Evolutionary conservation across 2,888 invertebrate species (phyloP).

Genomic region (Hypolimnas misippus): DNA sequence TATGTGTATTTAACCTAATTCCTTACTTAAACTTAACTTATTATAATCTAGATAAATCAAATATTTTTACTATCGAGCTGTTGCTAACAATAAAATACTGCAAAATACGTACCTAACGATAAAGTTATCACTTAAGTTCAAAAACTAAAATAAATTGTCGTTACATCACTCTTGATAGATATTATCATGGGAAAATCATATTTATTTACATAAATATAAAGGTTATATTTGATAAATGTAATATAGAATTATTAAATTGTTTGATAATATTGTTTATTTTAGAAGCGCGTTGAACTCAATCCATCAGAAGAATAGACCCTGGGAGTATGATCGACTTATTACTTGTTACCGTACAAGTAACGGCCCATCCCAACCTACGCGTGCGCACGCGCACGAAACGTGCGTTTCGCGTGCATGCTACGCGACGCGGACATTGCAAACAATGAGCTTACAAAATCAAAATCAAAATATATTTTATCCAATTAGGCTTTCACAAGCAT

Average conservation of each 20-base stretch:
- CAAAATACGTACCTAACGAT: neutral
- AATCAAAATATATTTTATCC: too few relatives aligned
- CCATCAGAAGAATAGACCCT: neutral
- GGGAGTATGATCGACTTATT: neutral
- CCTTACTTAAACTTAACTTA: too few relatives aligned
- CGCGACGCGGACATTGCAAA: too few relatives aligned
- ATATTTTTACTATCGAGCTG: neutral
- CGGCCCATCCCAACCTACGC: too few relatives aligned
- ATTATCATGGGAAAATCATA: neutral
- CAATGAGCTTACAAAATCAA: too few relatives aligned
- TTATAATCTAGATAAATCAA: too few relatives aligned
- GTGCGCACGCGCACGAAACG: too few relatives aligned
- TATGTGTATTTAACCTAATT: too few relatives aligned
- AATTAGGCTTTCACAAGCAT: too few relatives aligned
- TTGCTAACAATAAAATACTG: neutral
- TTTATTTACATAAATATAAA: neutral
- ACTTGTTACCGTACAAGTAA: too few relatives aligned
- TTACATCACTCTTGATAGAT: conserved; percentile 7
- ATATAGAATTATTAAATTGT: neutral
- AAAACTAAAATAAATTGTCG: neutral
- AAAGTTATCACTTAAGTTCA: neutral
- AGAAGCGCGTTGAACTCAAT: conserved; percentile 19
- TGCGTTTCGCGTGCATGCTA: too few relatives aligned
- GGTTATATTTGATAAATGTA: neutral
- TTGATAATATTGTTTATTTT: conserved; percentile 25